phyloP scores from a whole-genome alignment of 2,797 vertebrate genomes.

The Acrossocheilus fasciatus region DNA sequence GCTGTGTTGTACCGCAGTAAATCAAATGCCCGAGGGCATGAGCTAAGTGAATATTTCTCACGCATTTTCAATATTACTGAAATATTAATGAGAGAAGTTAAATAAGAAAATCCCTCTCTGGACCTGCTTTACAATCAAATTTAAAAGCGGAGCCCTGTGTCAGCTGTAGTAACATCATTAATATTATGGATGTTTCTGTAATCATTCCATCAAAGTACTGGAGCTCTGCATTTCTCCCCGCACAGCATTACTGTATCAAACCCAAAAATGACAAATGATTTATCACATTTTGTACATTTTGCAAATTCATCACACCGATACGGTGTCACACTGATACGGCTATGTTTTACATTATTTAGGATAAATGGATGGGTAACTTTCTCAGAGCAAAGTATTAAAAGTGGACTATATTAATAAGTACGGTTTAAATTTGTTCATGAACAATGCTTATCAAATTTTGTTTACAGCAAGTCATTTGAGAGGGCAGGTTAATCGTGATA shows the following conservation, averaged over 20 bases:
- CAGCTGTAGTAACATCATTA: slow-evolving; percentile 45
- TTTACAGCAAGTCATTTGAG: background rate
- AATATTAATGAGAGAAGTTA: slow-evolving; percentile 51
- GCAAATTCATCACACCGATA: slow-evolving; percentile 28
- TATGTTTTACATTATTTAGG: slow-evolving; percentile 9
- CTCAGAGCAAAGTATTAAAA: slow-evolving; percentile 15
- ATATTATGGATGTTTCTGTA: slow-evolving; percentile 49
- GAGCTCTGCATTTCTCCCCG: slow-evolving; percentile 2
- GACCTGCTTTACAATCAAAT: slow-evolving; percentile 42
- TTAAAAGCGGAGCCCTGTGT: slow-evolving; percentile 29
- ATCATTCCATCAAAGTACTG: slow-evolving; percentile 38
- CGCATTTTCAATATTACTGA: slow-evolving; percentile 50
- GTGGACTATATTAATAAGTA: background rate
- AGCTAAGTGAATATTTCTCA: slow-evolving; percentile 52
- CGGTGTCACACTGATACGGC: background rate
- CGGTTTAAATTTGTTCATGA: background rate
- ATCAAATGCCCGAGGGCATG: slow-evolving; percentile 41
- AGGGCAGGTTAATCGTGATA: background rate
- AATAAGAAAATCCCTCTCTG: slow-evolving; percentile 45
- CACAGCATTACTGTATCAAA: slow-evolving; percentile 20
- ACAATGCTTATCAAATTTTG: background rate
- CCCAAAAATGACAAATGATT: slow-evolving; percentile 33
- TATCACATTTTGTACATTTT: slow-evolving; percentile 24
- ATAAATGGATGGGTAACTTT: slow-evolving; percentile 23
- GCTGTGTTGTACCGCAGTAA: slow-evolving; percentile 40